These are phyloP conservation scores for Pseudomyrmex flavicornis DNA, from an alignment of 1,140 invertebrate genomes.

Conservation along the genomic window DNA sequence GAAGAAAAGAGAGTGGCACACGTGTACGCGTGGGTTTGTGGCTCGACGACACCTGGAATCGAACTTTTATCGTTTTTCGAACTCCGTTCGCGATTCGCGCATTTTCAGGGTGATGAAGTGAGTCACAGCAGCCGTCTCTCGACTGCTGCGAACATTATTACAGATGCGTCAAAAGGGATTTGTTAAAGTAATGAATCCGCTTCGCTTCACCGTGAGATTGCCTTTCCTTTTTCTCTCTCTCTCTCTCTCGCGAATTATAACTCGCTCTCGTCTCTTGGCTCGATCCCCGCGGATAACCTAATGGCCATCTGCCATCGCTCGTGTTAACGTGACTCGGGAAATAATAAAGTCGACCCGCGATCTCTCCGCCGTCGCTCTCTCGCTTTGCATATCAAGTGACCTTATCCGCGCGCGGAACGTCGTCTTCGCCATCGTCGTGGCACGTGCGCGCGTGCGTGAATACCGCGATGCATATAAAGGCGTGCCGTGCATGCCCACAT, in stretches of 20 bases:
- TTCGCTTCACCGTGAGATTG: neutral
- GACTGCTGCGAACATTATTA: conserved; percentile 22
- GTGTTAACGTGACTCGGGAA: conserved; percentile 77
- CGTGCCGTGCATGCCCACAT: conserved; percentile 44
- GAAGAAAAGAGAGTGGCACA: neutral
- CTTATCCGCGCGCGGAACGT: conserved; percentile 21
- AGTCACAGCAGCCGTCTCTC: neutral
- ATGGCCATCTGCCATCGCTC: conserved; percentile 71
- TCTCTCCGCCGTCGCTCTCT: conserved; percentile 42
- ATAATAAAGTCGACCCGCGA: conserved; percentile 67
- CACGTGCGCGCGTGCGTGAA: conserved; percentile 27
- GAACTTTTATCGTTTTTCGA: conserved; percentile 48
- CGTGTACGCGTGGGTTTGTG: neutral
- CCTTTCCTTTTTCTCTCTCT: neutral
- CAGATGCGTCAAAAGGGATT: conserved; percentile 30
- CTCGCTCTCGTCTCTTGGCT: conserved; percentile 24
- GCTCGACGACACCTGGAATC: neutral
- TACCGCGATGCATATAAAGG: conserved; percentile 40
- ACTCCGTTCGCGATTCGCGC: conserved; percentile 28
- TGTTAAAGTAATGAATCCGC: conserved; percentile 7
- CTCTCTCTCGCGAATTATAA: conserved; percentile 35
- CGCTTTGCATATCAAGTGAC: conserved; percentile 67
- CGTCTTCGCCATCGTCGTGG: conserved; percentile 15
- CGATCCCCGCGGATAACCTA: conserved; percentile 37
- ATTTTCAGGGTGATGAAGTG: conserved; percentile 2